A percentile compares a stretch with the other conserved stretches of the same genome.
Conservation (phyloP, 2,797 vertebrate genomes). For the Sebastes cheni region DNA sequence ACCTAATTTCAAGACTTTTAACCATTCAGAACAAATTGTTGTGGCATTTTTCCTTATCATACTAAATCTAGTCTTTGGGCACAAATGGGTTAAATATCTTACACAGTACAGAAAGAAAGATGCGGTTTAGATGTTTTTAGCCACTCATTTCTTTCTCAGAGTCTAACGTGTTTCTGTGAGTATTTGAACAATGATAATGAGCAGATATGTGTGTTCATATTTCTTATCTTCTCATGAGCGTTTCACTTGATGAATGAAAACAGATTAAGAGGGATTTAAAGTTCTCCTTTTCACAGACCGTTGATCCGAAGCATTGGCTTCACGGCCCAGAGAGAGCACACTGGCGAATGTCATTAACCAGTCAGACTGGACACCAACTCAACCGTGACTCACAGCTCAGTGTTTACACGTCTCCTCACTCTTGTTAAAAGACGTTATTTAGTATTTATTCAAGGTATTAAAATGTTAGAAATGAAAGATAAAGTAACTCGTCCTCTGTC, state of each 20-base stretch:
- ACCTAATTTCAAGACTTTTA: too few relatives aligned
- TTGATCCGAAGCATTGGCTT: conserved; percentile 31
- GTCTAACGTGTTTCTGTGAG: neutral
- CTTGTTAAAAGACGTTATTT: neutral
- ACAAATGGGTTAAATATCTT: neutral
- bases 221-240: neutral
- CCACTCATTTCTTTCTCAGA: neutral
- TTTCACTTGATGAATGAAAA: conserved; percentile 11
- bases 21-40: too few relatives aligned
- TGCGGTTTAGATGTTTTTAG: neutral
- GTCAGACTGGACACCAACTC: neutral
- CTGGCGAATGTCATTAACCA: conserved; percentile 4
- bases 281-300: conserved; percentile 19
- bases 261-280: conserved; percentile 39
- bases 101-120: neutral
- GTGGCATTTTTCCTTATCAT: too few relatives aligned
- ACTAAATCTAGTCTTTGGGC: too few relatives aligned
- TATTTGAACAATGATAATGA: conserved; percentile 12
- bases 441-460: neutral
- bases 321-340: conserved; percentile 6
- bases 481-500: neutral
- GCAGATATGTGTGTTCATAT: neutral
- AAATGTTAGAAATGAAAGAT: neutral
- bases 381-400: neutral
- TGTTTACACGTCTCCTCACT: neutral